Evolutionary conservation across 2,797 vertebrate species (phyloP), one percentile per base, ranked within the genome.

Genomic region (Rhinichthys osculus): DNA sequence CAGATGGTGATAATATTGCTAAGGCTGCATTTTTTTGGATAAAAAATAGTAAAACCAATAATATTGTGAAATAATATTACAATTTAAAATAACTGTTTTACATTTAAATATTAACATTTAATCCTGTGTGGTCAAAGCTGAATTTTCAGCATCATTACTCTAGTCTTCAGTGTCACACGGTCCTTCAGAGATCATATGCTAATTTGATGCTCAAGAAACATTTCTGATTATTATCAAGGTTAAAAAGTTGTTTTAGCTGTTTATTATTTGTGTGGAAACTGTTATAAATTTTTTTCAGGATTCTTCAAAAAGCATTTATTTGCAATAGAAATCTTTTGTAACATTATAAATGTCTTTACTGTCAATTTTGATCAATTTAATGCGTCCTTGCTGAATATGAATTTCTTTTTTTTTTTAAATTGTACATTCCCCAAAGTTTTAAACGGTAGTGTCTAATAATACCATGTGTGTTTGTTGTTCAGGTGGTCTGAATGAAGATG

Each of bases 401-500:
- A 5, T 17, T 6, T 14, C 0, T 14, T 11, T 73, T 7, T 4
- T 0, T n/a, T n/a, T n/a, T n/a, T 0, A 4, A 16, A 19, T 1
- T 0, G 9, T 47, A 19, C 27, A 47, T 30, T 3, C n/a, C 17
- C 1, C 5, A 21, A 23, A 35, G 9, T 23, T 54, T 17, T 52
- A 9, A 54, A 17, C 4, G 10, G n/a, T 27, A 27, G 4, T 62
- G 59, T 27, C 30, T 66, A 33, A 66, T 66, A 8, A 66, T 1
- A 16, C 7, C 3, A 19, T 54, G 52, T 8, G 81, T 83, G 40
- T 77, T 4, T 88, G 83, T 35, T 84, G 4, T 62, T 35, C 77
- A 72, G 94, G 94, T 89, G 89, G 85, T 91, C 91, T 90, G 86
- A 50, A 92, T 94, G 94, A 97, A 92, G 95, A 97, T 97, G 96